Base-by-base conservation (phyloP, 2,797 vertebrate genomes). In the Oophaga sylvatica region DNA sequence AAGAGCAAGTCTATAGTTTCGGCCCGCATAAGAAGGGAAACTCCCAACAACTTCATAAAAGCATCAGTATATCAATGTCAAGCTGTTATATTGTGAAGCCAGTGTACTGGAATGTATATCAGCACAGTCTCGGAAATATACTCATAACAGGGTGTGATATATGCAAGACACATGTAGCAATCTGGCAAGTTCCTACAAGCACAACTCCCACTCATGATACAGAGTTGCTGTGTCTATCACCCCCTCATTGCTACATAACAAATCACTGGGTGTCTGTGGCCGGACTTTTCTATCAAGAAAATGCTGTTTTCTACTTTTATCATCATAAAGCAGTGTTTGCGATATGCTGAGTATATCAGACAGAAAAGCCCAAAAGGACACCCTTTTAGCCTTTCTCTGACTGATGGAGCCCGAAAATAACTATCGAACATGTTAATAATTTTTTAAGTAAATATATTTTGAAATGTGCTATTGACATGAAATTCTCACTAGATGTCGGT, bases 161-260 rank as follows among this genome's bases (percentile, higher is more conserved):
- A 81, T 63, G 35, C 11, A 45, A 3, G 31, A 41, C 17, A 63
- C 31, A 41, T 80, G 59, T 13, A 75, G 22, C 20, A 77, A 15
- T n/a, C 73, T 56, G 11, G 48, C 73, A 77, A 77, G 73, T 53
- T 76, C n/a, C 53, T 22, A 77, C 79, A 80, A 31, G 59, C 60
- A 63, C 79, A 20, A 45, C 29, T 35, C 78, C 78, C 31, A 80
- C 31, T 62, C 59, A 13, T 16, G 6, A 35, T 80, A 80, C 78
- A 80, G 79, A 20, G 65, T 41, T n/a, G 20, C 20, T 81, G 35
- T 41, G 20, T 62, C 29, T 63, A 45, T 62, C 19, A 63, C 45
- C 13, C 22, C 13, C 45, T 26, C 12, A 12, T 48, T 19, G 22
- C 19, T 75, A 45, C 19, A 20, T 45, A 53, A 76, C 1, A 76